A percentile compares a stretch with the other conserved stretches of the same genome.
These are phyloP conservation scores for Semicossyphus pulcher DNA, from an alignment of 2,113 vertebrate species.

Conservation along the genomic window DNA sequence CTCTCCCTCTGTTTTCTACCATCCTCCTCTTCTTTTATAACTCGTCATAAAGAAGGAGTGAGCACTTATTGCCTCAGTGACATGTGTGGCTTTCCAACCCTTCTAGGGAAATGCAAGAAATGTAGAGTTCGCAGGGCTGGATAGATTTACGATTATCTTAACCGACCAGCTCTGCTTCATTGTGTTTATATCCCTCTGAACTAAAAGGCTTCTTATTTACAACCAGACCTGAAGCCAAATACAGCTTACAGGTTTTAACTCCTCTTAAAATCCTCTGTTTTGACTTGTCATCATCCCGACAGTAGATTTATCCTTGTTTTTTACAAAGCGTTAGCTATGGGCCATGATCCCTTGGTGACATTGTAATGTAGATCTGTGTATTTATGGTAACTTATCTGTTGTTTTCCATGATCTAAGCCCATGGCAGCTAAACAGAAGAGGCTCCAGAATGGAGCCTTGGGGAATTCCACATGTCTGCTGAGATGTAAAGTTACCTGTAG, in stretches of 20 bases:
- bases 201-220: slow-evolving; percentile 43
- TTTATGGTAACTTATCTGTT: too few relatives aligned
- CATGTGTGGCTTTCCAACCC: slow-evolving; percentile 45
- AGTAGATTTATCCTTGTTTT: neutral
- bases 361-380: too few relatives aligned
- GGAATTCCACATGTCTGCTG: too few relatives aligned
- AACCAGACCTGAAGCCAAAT: slow-evolving; percentile 3
- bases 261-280: slow-evolving; percentile 14
- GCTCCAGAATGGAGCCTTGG: too few relatives aligned
- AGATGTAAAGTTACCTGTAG: too few relatives aligned
- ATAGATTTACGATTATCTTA: slow-evolving; percentile 37
- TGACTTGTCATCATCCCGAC: neutral
- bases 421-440: too few relatives aligned
- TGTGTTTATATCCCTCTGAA: slow-evolving; percentile 49
- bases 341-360: too few relatives aligned
- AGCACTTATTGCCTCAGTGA: slow-evolving; percentile 49
- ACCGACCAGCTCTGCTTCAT: slow-evolving; percentile 2
- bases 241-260: slow-evolving; percentile 23
- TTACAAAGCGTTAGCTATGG: neutral
- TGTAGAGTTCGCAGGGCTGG: neutral
- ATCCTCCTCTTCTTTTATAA: slow-evolving; percentile 42
- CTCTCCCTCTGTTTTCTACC: slow-evolving; percentile 27
- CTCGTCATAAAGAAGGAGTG: slow-evolving; percentile 34
- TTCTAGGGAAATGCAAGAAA: slow-evolving; percentile 40
- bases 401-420: too few relatives aligned